Conservation (phyloP, 2,797 vertebrate species). For the Scleropages formosus region DNA sequence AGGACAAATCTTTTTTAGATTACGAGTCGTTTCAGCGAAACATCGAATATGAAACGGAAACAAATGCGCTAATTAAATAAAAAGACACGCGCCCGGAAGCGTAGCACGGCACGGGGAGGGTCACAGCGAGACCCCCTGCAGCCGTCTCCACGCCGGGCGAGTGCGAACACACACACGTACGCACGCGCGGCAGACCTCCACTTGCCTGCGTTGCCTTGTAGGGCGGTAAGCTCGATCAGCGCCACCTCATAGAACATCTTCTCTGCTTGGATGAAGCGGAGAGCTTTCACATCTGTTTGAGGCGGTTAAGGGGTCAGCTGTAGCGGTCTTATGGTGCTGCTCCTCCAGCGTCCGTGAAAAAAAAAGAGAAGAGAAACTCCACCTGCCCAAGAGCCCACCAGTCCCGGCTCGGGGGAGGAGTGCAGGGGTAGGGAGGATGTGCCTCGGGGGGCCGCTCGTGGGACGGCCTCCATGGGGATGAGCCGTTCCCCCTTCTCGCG, state of each 20-base stretch:
- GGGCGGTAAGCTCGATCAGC: conserved; percentile 67
- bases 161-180: no score
- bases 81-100: no score
- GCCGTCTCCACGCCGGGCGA: no score
- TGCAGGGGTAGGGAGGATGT: no score
- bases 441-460: no score
- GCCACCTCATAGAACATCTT: conserved; percentile 80
- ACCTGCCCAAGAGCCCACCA: background rate
- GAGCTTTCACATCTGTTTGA: conserved; percentile 75
- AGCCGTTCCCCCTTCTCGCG: background rate
- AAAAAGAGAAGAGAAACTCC: background rate
- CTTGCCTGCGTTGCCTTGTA: conserved; percentile 72
- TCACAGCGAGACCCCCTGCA: no score
- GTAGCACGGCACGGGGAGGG: no score
- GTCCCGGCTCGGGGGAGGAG: background rate
- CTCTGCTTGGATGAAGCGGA: conserved; percentile 70
- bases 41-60: no score
- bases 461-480: background rate
- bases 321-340: conserved; percentile 36
- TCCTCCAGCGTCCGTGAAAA: background rate
- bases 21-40: no score
- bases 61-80: no score
- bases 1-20: no score
- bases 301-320: conserved; percentile 68
- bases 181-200: conserved; percentile 33